Conservation (phyloP, 2,888 invertebrate genomes). For the Leuctra nigra region DNA sequence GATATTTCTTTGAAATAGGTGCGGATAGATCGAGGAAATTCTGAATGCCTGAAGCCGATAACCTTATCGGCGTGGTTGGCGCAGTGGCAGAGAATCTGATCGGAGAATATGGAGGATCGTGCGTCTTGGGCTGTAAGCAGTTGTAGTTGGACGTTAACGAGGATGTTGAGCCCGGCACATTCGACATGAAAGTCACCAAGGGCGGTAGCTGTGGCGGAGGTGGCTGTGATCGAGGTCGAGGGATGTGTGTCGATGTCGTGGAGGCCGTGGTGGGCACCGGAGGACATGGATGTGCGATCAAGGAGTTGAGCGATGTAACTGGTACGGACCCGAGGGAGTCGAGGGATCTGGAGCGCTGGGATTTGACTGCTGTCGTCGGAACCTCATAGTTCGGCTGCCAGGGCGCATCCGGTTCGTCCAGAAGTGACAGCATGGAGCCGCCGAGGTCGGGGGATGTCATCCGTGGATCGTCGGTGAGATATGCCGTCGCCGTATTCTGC, state of each 20-base stretch:
- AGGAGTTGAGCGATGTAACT: conserved; percentile 14
- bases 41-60: conserved; percentile 8
- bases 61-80: conserved; percentile 8
- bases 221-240: neutral
- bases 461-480: conserved; percentile 22
- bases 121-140: conserved; percentile 9
- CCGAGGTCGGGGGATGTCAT: conserved; percentile 26
- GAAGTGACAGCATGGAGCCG: conserved; percentile 26
- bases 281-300: conserved; percentile 10
- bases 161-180: conserved; percentile 24
- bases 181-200: conserved; percentile 14
- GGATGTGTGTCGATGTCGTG: neutral
- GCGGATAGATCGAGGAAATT: conserved; percentile 5
- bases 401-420: conserved; percentile 22
- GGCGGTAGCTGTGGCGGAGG: neutral
- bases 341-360: conserved; percentile 29
- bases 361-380: conserved; percentile 13
- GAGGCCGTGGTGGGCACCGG: neutral
- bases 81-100: conserved; percentile 14
- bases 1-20: conserved; percentile 2
- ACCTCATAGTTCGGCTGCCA: conserved; percentile 14
- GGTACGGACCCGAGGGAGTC: conserved; percentile 26
- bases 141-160: conserved; percentile 16
- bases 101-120: conserved; percentile 14
- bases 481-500: conserved; percentile 22